Evolutionary conservation across 2,888 invertebrate genomes (phyloP), one percentile per base, ranked within the genome.

Genomic region (Hirtodrosophila cameraria): DNA sequence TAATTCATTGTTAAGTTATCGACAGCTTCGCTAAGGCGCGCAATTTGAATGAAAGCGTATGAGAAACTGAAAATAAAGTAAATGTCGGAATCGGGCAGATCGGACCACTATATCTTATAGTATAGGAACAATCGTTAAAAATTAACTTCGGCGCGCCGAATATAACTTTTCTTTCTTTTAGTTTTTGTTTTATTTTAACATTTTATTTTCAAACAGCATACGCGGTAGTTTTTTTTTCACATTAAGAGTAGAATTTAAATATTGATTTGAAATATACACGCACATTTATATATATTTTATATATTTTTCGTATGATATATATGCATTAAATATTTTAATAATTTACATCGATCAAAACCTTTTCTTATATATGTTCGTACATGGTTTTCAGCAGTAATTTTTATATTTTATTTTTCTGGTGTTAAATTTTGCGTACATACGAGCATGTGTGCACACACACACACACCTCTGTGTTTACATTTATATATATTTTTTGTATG

Each of bases 171-270:
- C n/a, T n/a, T n/a, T n/a, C n/a, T n/a, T 28, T 31, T 41, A 7
- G 9, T 27, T 27, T 48, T 50, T 16, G 20, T 11, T 35, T 58
- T 57, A 23, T 59, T 75, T 74, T 50, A 87, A 87, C 87, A 85
- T 81, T 86, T 80, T 80, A 85, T 80, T 86, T n/a, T 80, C 39
- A 79, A 79, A 86, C 85, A 79, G 79, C 85, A 85, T 81, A 77
- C 82, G 79, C 79, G 53, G 62, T 85, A 85, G 59, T 85, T 82
- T 83, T 79, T 85, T 85, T 82, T 83, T 79, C 87, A 80, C 79
- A 86, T 85, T 87, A 81, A 85, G 85, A 81, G 52, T 86, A 87
- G 38, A 81, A 62, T 86, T 86, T 86, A 77, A 85, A 80, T 85
- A 74, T 82, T 49, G 30, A 61, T 68, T 66, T 70, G 7, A 59